phyloP scores from a whole-genome alignment of 1,140 invertebrate species.

The Heliconius nattereri region DNA sequence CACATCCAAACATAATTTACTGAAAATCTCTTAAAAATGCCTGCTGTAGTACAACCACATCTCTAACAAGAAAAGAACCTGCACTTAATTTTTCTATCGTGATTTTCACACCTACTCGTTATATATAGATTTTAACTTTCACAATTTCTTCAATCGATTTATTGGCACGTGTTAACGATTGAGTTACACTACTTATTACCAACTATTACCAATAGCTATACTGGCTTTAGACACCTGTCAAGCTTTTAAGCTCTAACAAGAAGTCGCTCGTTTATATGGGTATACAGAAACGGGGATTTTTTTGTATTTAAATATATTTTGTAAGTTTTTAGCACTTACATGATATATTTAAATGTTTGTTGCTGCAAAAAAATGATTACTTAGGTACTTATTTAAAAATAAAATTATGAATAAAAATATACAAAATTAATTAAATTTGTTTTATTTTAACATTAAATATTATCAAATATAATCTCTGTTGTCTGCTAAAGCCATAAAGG shows the following conservation, averaged over 20 bases:
- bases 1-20: too few relatives aligned
- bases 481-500: too few relatives aligned
- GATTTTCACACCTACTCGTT: conserved; percentile 15
- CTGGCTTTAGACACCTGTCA: conserved; percentile 12
- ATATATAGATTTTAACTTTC: conserved; percentile 5
- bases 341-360: too few relatives aligned
- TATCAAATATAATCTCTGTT: too few relatives aligned
- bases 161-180: conserved; percentile 24
- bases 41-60: not conserved
- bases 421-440: too few relatives aligned
- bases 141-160: conserved; percentile 15
- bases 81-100: conserved; percentile 7
- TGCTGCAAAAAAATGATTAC: too few relatives aligned
- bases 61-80: not conserved
- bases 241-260: conserved; percentile 11
- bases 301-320: too few relatives aligned
- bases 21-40: not conserved
- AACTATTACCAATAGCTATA: not conserved
- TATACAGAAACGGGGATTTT: too few relatives aligned
- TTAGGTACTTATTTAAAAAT: too few relatives aligned
- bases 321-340: too few relatives aligned
- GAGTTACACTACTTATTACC: conserved; percentile 16
- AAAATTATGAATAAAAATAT: too few relatives aligned
- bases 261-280: not conserved
- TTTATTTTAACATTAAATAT: too few relatives aligned